Evolutionary conservation across 2,888 invertebrate genomes (phyloP), one percentile per base, ranked within the genome.

Genomic region (Gari tellinella): DNA sequence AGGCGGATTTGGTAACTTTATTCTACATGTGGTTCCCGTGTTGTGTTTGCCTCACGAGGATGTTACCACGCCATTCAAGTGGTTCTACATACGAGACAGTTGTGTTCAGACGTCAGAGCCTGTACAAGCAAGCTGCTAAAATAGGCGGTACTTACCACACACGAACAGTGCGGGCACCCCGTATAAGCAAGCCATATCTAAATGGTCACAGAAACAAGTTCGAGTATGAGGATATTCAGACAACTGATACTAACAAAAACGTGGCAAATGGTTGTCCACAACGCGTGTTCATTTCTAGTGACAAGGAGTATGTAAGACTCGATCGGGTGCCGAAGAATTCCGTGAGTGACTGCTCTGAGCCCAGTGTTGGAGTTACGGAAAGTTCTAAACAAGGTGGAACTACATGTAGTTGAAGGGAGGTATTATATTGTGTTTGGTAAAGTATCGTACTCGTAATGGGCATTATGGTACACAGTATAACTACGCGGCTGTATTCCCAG

Each of bases 1-100:
- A 88, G 88, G 82, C 84, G 15, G 88, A 88, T 57, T 64, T 88
- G 40, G 82, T 85, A 8, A 77, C 82, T 17, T 56, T 87, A 40
- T 86, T 84, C 56, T 86, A 86, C 68, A 73, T 85, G 73, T 83
- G 85, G 77, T 87, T 86, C 72, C 88, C 88, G 2, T 88, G 86
- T 62, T 88, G 88, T 62, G 65, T 78, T n/a, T 88, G 86, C 66
- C 83, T 88, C 15, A 85, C 83, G 52, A 80, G 76, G 21, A 73
- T 86, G 72, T 80, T 86, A 51, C 79, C 76, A 31, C 68, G 87
- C 23, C 81, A 81, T 40, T 68, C 82, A 37, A 88, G 87, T 60
- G 76, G 85, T 41, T 86, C 86, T 19, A 87, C 86, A 0, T 82
- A 84, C 53, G 86, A 87, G 46, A 86, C 85, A 7, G 83, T 75